phyloP scores from a whole-genome alignment of 2,888 invertebrate genomes.

The Rhingia rostrata region DNA sequence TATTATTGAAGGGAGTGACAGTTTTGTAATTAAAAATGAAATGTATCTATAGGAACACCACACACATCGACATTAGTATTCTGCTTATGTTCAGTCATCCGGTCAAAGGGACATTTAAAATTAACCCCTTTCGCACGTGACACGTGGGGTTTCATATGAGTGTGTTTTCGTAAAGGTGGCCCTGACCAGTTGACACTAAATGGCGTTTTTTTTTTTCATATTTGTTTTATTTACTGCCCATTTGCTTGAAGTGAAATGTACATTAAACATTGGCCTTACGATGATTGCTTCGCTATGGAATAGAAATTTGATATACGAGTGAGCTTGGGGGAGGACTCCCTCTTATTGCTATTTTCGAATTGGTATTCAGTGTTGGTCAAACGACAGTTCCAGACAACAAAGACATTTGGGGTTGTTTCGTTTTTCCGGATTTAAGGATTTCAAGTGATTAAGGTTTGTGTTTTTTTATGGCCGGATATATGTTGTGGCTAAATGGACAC shows the following conservation, averaged over 20 bases:
- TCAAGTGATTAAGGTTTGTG: not conserved
- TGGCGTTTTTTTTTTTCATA: slow-evolving; percentile 47
- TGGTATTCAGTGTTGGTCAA: slow-evolving; percentile 17
- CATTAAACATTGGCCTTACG: slow-evolving; percentile 28
- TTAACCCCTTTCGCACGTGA: slow-evolving; percentile 56
- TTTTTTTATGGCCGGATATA: not conserved
- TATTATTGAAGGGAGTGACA: slow-evolving; percentile 13
- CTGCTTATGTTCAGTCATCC: slow-evolving; percentile 55
- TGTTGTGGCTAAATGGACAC: not conserved
- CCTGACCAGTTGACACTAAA: slow-evolving; percentile 65
- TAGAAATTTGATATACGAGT: slow-evolving; percentile 51
- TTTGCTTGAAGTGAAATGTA: slow-evolving; percentile 13
- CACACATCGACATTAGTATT: slow-evolving; percentile 52
- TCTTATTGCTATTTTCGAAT: slow-evolving; percentile 1
- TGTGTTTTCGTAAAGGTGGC: slow-evolving; percentile 31
- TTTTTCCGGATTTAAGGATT: slow-evolving; percentile 14
- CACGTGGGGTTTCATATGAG: slow-evolving; percentile 60
- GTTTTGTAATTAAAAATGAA: slow-evolving; percentile 40
- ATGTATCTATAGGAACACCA: not conserved
- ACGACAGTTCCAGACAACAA: slow-evolving; percentile 49
- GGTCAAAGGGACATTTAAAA: slow-evolving; percentile 62
- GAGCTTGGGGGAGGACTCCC: slow-evolving; percentile 6
- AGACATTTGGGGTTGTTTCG: slow-evolving; percentile 24
- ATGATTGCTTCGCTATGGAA: slow-evolving; percentile 31
- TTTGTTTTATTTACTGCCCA: slow-evolving; percentile 48